These are phyloP conservation scores for Cryptomyrus ogoouensis DNA, from an alignment of 2,113 vertebrate species.

Conservation along the genomic window DNA sequence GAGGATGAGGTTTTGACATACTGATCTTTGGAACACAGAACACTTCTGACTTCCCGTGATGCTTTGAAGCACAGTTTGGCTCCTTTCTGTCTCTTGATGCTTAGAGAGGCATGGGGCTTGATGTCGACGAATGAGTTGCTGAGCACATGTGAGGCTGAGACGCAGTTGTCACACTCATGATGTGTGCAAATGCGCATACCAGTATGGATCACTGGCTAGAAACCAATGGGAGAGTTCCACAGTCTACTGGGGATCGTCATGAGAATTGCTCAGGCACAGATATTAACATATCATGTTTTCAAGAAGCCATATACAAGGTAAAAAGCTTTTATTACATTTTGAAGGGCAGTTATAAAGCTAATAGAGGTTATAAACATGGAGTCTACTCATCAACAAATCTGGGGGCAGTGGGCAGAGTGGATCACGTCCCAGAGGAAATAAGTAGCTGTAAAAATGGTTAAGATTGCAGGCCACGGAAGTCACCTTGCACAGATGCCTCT, in stretches of 20 bases:
- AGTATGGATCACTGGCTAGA: background rate
- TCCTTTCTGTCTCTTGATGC: background rate
- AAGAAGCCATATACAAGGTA: background rate
- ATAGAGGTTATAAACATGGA: background rate
- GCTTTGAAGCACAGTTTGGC: background rate
- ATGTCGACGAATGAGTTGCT: background rate
- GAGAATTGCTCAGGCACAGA: background rate
- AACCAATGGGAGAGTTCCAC: background rate
- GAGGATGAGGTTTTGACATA: background rate
- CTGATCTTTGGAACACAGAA: background rate
- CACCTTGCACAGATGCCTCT: background rate
- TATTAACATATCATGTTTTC: background rate
- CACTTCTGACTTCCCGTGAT: background rate
- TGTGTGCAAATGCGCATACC: background rate
- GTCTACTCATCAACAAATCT: background rate
- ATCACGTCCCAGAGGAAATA: background rate
- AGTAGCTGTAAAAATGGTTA: background rate
- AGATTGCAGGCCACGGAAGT: background rate
- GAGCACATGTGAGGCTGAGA: background rate
- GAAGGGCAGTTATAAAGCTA: background rate
- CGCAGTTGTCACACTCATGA: background rate
- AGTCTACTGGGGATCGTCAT: background rate
- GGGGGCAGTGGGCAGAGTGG: background rate
- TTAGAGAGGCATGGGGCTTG: background rate
- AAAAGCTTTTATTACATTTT: background rate